These are phyloP conservation scores for Salvelinus sp. DNA, from an alignment of 2,113 vertebrate species.

Conservation along the genomic window DNA sequence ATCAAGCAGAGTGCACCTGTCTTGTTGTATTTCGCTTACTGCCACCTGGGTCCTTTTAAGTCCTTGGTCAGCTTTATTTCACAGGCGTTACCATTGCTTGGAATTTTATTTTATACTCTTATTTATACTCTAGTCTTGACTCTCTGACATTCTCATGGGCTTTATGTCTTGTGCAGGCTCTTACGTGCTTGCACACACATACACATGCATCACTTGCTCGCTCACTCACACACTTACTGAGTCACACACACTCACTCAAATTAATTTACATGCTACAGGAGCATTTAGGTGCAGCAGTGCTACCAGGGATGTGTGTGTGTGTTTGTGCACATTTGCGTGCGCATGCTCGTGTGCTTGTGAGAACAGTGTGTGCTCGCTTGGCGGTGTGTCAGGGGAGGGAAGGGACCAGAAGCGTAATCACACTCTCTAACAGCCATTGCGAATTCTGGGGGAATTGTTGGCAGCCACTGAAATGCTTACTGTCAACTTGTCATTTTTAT, in stretches of 20 bases:
- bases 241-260: too few relatives aligned
- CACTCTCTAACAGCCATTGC: slow-evolving; percentile 16
- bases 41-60: background rate
- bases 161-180: background rate
- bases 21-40: background rate
- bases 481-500: slow-evolving; percentile 32
- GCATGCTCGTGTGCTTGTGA: too few relatives aligned
- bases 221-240: background rate
- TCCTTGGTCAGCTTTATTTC: background rate
- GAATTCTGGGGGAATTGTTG: slow-evolving; percentile 14
- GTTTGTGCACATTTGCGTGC: background rate
- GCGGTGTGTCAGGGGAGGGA: background rate
- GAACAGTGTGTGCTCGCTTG: background rate
- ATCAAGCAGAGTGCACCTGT: background rate
- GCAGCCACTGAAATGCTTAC: slow-evolving; percentile 27
- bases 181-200: background rate
- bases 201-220: background rate
- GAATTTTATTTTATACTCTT: background rate
- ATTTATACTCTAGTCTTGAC: background rate
- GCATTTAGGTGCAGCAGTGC: background rate
- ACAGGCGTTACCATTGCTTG: background rate
- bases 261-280: too few relatives aligned
- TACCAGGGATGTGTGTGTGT: background rate
- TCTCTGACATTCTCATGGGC: background rate
- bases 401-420: slow-evolving; percentile 12